Evolutionary conservation across 2,888 invertebrate genomes (phyloP).

Genomic region (Geophilus truncorum): DNA sequence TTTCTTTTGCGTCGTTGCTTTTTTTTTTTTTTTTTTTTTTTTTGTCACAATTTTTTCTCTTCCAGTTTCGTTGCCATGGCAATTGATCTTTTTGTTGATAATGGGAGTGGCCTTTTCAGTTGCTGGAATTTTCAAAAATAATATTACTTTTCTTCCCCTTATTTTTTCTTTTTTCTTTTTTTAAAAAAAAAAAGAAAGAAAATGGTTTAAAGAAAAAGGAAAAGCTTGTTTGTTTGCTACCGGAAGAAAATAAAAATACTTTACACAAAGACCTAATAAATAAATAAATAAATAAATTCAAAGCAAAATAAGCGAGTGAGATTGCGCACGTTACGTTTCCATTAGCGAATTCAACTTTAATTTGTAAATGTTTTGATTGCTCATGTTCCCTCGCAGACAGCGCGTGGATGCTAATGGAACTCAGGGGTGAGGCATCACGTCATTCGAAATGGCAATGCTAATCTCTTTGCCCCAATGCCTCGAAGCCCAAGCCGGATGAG

Average conservation of each 20-base stretch:
- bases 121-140: neutral
- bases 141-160: neutral
- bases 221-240: neutral
- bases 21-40: neutral
- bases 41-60: neutral
- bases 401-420: slow-evolving; percentile 19
- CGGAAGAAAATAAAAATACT: neutral
- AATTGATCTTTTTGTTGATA: slow-evolving; percentile 14
- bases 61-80: neutral
- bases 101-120: slow-evolving; percentile 12
- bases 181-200: neutral
- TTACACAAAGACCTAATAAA: neutral
- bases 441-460: slow-evolving; percentile 1
- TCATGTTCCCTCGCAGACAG: neutral
- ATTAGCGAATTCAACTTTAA: slow-evolving; percentile 12
- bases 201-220: too few species aligned
- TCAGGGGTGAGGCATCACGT: neutral
- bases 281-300: too few species aligned
- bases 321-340: neutral
- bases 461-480: slow-evolving; percentile 20
- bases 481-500: slow-evolving; percentile 18
- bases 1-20: neutral
- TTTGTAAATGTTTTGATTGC: slow-evolving; percentile 24
- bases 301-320: neutral
- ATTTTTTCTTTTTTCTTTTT: neutral